Evolutionary conservation across 2,113 vertebrate genomes (phyloP).

Genomic region (Ursus arctos): DNA sequence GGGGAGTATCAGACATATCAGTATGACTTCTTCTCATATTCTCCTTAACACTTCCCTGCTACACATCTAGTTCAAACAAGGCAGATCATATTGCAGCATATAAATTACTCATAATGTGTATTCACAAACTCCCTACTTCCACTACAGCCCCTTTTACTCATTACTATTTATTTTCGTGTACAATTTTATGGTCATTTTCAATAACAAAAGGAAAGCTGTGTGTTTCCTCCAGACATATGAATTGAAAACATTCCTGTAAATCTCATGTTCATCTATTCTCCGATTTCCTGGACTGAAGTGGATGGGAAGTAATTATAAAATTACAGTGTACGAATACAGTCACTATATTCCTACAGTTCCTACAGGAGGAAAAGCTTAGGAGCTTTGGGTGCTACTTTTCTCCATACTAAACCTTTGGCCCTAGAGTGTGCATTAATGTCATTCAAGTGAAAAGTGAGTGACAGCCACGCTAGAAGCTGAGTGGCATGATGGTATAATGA

Average conservation of each 20-base stretch:
- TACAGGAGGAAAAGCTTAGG: neutral
- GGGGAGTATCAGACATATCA: neutral
- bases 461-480: neutral
- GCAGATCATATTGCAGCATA: neutral
- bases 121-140: neutral
- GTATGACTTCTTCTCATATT: neutral
- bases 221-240: neutral
- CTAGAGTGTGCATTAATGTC: neutral
- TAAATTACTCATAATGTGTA: neutral
- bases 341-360: neutral
- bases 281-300: neutral
- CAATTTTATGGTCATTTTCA: constrained; percentile 31
- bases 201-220: neutral
- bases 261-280: neutral
- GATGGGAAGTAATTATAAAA: neutral
- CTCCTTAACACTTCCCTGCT: neutral
- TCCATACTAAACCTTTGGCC: neutral
- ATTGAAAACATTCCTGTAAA: neutral
- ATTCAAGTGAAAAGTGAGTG: neutral
- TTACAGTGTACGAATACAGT: neutral
- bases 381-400: neutral
- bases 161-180: neutral
- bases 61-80: constrained; percentile 1
- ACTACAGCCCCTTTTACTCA: neutral
- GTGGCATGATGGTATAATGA: neutral